Conservation (phyloP, 2,797 vertebrate genomes). For the Yasuhikotakia modesta region DNA sequence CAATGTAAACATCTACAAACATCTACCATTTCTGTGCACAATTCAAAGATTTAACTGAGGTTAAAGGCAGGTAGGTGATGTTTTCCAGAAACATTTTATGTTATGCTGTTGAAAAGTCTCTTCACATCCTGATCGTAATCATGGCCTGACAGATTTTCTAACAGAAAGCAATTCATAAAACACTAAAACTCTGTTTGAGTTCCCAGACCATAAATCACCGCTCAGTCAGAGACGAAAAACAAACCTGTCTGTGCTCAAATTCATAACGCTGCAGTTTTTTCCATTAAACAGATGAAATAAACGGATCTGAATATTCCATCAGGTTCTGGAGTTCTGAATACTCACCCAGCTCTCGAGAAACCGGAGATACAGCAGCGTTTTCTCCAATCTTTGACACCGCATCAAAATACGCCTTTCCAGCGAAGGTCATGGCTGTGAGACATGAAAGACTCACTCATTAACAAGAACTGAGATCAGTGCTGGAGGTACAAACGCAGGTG, state of each 20-base stretch:
- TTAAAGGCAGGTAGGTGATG: background rate
- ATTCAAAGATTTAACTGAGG: background rate
- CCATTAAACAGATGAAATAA: slow-evolving; percentile 25
- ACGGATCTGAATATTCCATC: background rate
- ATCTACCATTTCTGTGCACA: background rate
- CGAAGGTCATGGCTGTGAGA: slow-evolving; percentile 86
- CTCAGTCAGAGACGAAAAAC: slow-evolving; percentile 47
- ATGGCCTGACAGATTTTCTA: slow-evolving; percentile 19
- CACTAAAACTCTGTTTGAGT: slow-evolving; percentile 25
- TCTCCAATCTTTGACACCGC: slow-evolving; percentile 93
- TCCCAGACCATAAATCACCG: slow-evolving; percentile 37
- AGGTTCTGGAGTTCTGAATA: slow-evolving; percentile 41
- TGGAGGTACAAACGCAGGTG: background rate
- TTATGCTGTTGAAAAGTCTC: too few species aligned
- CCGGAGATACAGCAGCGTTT: slow-evolving; percentile 85
- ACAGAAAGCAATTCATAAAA: slow-evolving; percentile 26
- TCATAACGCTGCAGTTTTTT: slow-evolving; percentile 1
- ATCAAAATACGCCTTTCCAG: slow-evolving; percentile 93
- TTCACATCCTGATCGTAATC: too few species aligned
- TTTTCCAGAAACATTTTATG: too few species aligned
- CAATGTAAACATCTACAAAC: too few species aligned
- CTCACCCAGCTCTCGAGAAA: slow-evolving; percentile 95
- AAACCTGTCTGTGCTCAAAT: background rate
- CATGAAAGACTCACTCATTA: slow-evolving; percentile 49
- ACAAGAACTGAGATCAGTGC: slow-evolving; percentile 11